Base-by-base conservation (phyloP, 2,888 invertebrate species). In the Anthophora plumipes region DNA sequence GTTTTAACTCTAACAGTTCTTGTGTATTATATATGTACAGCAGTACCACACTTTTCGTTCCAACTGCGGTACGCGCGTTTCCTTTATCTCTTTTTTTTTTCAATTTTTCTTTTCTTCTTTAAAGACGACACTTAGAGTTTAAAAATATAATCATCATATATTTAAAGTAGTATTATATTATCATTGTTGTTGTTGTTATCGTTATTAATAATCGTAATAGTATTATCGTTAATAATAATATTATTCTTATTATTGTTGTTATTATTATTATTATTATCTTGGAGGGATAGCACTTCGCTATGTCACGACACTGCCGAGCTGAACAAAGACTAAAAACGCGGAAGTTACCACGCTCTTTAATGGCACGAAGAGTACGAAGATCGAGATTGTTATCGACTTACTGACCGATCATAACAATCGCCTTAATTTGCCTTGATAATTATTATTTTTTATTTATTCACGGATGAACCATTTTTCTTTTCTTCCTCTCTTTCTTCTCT, bases 71-170 rank as follows among this genome's bases (percentile, higher is more conserved):
- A 91, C 91, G 91, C 89, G 92, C 91, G 90, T 89, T 63, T 22
- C 63, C 59, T 50, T 55, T n/a, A n/a, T n/a, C n/a, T n/a, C n/a
- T n/a, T n/a, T n/a, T n/a, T n/a, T n/a, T n/a, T 20, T 14, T 31
- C 31, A 31, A 4, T 31, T 31, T 14, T 41, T 11, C 39, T 48
- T 48, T 17, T 12, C 17, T 39, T 48, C 17, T 25, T 68, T 52
- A 91, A 89, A 91, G 91, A 93, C 93, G 93, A 93, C 93, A 93
- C 93, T 93, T 93, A 93, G 93, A 93, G 92, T 93, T 93, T 93
- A 93, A 93, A 93, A 93, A 93, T 93, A 93, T 93, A 93, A 92
- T 92, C 91, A 92, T 92, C 91, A 90, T 92, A 91, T 92, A 92
- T 89, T 91, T 91, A 89, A 86, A 90, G 91, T 92, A 90, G 85